Base-by-base conservation (phyloP, 2,113 vertebrate species). In the Himantopus leucocephalus region DNA sequence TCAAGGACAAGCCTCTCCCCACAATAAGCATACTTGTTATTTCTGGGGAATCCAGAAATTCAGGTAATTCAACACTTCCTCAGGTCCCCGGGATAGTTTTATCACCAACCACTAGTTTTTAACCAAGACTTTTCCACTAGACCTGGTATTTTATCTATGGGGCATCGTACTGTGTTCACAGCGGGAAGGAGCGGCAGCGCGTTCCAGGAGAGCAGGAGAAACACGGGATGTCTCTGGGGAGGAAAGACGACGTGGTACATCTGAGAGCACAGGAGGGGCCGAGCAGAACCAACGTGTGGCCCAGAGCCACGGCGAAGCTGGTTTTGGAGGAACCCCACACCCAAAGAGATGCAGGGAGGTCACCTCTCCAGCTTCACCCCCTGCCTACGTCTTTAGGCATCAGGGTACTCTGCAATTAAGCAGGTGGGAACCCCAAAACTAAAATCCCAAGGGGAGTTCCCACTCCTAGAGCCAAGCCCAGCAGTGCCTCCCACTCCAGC, bases 1-100 rank as follows among this genome's bases (percentile, higher is more conserved):
- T 48, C 48, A 56, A 60, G 64, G n/a, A 77, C 22, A 67, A 45
- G 67, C 39, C 58, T 77, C 50, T 88, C 71, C 67, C 50, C 35
- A 13, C 10, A 45, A 0, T n/a, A 85, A 85, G 26, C 9, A 67
- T 7, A 50, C 12, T 55, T 10, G 4, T 76, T 83, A 48, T 55
- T 83, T 55, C 67, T 35, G 32, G 89, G 41, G 18, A 95, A 94
- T 89, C 68, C 80, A 95, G 94, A 89, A 86, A 43, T 52, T 43
- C 89, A 35, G 14, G 68, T 47, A 84, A 78, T 77, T 71, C 91
- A 86, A 67, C n/a, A 39, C 12, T 58, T 76, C 45, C 48, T n/a
- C 12, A 32, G 53, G 24, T 32, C 22, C 19, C 26, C 37, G 43
- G 22, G 9, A 21, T 48, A 41, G 76, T 67, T 90, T 73, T 55